A percentile compares a stretch with the other conserved stretches of the same genome.
phyloP scores from a whole-genome alignment of 2,888 invertebrate genomes.

The Pterostichus madidus region DNA sequence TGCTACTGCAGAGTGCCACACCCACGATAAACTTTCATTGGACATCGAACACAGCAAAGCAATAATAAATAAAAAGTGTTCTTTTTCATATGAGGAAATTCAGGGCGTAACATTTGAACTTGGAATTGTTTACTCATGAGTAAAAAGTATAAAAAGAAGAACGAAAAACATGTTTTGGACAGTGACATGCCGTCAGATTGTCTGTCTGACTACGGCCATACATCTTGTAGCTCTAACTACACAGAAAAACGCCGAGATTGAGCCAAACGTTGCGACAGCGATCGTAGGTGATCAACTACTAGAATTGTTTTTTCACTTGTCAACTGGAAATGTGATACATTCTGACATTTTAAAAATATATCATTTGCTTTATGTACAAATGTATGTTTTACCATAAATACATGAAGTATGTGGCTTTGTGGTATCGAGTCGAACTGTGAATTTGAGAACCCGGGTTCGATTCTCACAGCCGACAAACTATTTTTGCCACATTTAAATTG shows the following conservation, averaged over 20 bases:
- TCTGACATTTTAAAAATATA: slow-evolving; percentile 33
- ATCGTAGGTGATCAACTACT: not conserved
- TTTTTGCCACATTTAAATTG: too few relatives aligned
- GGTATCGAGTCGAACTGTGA: too few relatives aligned
- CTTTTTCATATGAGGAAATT: too few relatives aligned
- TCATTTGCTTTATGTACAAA: not conserved
- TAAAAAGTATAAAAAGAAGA: slow-evolving; percentile 44
- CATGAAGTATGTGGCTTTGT: too few relatives aligned
- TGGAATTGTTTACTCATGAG: slow-evolving; percentile 21
- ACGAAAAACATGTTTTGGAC: slow-evolving; percentile 15
- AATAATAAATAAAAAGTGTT: too few relatives aligned
- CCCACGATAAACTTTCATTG: not conserved
- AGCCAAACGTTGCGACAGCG: slow-evolving; percentile 40
- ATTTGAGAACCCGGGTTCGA: too few relatives aligned
- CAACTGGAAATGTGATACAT: slow-evolving; percentile 33
- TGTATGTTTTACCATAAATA: too few relatives aligned
- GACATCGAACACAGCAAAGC: too few relatives aligned
- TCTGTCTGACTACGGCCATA: not conserved
- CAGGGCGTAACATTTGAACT: not conserved
- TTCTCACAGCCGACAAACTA: too few relatives aligned
- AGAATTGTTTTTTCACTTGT: slow-evolving; percentile 26
- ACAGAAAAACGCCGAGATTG: slow-evolving; percentile 7
- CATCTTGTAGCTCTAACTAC: slow-evolving; percentile 1
- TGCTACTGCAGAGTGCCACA: too few relatives aligned
- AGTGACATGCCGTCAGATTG: slow-evolving; percentile 29